Conservation (phyloP, 2,113 vertebrate species). For the Erinaceus europaeus region DNA sequence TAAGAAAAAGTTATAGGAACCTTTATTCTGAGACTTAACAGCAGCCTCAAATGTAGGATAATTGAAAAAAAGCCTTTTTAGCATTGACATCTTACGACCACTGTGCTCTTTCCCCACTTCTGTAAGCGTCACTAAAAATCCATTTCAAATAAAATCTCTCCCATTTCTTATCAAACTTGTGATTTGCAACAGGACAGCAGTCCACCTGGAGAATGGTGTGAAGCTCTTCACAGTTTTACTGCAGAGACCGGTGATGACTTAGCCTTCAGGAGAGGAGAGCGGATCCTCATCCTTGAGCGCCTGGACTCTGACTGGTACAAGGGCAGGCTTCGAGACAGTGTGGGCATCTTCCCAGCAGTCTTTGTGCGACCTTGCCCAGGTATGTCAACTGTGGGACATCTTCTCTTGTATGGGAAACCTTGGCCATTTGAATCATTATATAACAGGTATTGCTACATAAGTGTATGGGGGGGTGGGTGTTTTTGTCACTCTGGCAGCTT, state of each 20-base stretch:
- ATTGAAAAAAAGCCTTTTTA: constrained; percentile 27
- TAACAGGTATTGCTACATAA: no score
- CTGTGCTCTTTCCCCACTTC: neutral
- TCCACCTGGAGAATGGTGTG: constrained; percentile 83
- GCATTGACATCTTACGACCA: constrained; percentile 3
- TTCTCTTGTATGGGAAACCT: neutral
- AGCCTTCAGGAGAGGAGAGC: constrained; percentile 89
- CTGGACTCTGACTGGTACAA: constrained; percentile 88
- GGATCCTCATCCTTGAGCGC: constrained; percentile 87
- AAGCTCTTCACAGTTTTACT: constrained; percentile 90
- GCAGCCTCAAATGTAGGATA: neutral
- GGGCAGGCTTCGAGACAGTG: constrained; percentile 86
- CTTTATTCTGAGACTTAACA: constrained; percentile 25
- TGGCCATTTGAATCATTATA: neutral
- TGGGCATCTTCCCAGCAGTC: constrained; percentile 90
- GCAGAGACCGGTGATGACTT: constrained; percentile 88
- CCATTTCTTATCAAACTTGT: constrained; percentile 31
- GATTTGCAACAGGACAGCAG: constrained; percentile 69
- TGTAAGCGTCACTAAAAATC: neutral
- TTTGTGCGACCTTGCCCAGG: constrained; percentile 87
- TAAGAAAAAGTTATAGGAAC: constrained; percentile 28
- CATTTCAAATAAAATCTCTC: constrained; percentile 40
- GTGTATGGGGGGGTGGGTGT: no score
- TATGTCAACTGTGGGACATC: constrained; percentile 52
- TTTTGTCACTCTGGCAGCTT: no score